These are phyloP conservation scores for Petromus typicus DNA, from an alignment of 2,113 vertebrate species.

Conservation along the genomic window DNA sequence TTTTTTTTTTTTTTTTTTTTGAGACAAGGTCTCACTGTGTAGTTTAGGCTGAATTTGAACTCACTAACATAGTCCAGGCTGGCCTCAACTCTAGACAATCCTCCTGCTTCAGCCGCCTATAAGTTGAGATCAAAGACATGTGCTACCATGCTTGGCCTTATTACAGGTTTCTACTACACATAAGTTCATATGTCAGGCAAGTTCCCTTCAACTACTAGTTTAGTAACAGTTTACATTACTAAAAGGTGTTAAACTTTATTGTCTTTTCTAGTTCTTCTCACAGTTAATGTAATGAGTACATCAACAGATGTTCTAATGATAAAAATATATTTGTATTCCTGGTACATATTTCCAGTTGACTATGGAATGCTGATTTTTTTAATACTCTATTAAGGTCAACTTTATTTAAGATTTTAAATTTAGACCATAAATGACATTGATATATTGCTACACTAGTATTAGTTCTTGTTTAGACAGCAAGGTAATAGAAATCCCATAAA, in stretches of 20 bases:
- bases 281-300: not conserved
- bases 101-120: not conserved
- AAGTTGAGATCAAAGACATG: not conserved
- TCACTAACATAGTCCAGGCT: too few species aligned
- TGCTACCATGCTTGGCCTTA: not conserved
- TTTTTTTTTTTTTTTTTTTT: not conserved
- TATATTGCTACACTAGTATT: not conserved
- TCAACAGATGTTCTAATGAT: not conserved
- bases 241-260: not conserved
- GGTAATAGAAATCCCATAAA: not conserved
- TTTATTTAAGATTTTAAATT: slow-evolving; percentile 46
- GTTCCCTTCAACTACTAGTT: not conserved
- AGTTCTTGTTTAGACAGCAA: not conserved
- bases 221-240: not conserved
- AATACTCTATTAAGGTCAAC: not conserved
- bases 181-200: not conserved
- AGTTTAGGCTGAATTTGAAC: not conserved
- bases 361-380: not conserved
- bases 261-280: not conserved
- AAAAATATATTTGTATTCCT: not conserved
- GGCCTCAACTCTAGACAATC: not conserved
- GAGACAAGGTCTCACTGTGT: not conserved
- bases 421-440: not conserved
- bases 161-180: not conserved
- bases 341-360: not conserved